Base-by-base conservation (phyloP, 2,888 invertebrate species). In the Chrysolina americana region DNA sequence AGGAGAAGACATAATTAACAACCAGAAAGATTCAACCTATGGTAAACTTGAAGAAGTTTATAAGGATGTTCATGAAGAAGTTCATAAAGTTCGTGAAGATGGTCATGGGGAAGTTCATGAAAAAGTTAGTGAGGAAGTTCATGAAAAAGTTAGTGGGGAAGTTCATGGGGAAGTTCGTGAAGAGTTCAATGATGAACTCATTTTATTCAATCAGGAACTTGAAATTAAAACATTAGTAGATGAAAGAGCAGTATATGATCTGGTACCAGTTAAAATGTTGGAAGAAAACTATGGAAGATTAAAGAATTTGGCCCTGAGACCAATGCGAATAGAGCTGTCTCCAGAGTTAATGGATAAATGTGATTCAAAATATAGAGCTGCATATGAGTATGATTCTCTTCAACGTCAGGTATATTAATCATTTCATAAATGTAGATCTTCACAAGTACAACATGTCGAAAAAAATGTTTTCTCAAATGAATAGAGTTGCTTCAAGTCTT, bases 311-410 rank as follows among this genome's bases (percentile, higher is more conserved):
- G 85, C 84, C 3, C 77, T 80, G 59, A 78, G 82, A 69, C 86
- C 86, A 41, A 80, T 81, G 10, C 80, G 78, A 71, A 80, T 81
- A 69, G 79, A 79, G 70, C 69, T 41, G 36, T 53, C 76, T 6
- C 62, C 68, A 23, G 83, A 85, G 79, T 23, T 74, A 10, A 70
- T 82, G 15, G 76, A 74, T 28, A 73, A 76, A 23, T 83, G 82
- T 76, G 80, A 79, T 15, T 64, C 73, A 47, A 76, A 80, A 50
- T 84, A 79, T 70, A 76, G 76, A 59, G 76, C 80, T 28, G 74
- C 79, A 5, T 83, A 80, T 76, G 82, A 84, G 48, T 84, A 83
- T 74, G 82, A 81, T 41, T 83, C 81, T 70, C 76, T 85, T 70
- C 83, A 84, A 77, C 66, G 80, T n/a, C 82, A 83, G 76, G 81